These are phyloP conservation scores for Drosophila nr. fundita DNA, from an alignment of 2,888 invertebrate genomes.

Conservation along the genomic window DNA sequence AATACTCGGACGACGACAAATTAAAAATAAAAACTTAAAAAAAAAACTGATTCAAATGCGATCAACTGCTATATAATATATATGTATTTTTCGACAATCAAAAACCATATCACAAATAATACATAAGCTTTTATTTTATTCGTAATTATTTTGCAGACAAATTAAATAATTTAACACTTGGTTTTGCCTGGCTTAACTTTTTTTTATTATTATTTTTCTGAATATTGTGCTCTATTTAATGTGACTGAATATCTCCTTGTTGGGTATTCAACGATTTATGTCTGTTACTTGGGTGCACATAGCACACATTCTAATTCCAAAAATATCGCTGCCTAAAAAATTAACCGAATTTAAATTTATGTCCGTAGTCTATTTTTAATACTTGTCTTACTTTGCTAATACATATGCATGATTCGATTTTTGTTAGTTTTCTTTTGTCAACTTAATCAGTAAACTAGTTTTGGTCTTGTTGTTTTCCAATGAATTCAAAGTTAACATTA, in stretches of 20 bases:
- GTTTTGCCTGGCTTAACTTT: neutral
- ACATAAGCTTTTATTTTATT: neutral
- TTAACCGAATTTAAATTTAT: slow-evolving; percentile 1
- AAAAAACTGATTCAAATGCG: slow-evolving; percentile 11
- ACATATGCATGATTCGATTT: slow-evolving; percentile 21
- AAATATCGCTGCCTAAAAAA: neutral
- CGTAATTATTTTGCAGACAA: neutral
- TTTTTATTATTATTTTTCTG: neutral
- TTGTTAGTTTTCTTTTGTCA: slow-evolving; percentile 11
- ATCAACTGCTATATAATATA: neutral
- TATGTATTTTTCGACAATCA: no score
- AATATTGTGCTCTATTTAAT: neutral
- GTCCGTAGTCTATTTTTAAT: slow-evolving; percentile 6
- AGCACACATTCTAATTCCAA: neutral
- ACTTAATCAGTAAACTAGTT: slow-evolving; percentile 33
- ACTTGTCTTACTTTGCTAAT: slow-evolving; percentile 21
- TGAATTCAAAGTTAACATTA: slow-evolving; percentile 1
- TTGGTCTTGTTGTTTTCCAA: neutral
- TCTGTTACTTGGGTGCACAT: neutral
- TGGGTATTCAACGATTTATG: neutral
- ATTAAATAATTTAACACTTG: neutral
- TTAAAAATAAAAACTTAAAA: slow-evolving; percentile 50
- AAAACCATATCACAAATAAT: neutral
- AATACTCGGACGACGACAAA: slow-evolving; percentile 51
- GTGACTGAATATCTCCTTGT: neutral